Percentiles rank a stretch among this genome's conserved stretches.
Evolutionary conservation across 2,888 invertebrate genomes (phyloP).

Genomic region (Saturnia pavonia): DNA sequence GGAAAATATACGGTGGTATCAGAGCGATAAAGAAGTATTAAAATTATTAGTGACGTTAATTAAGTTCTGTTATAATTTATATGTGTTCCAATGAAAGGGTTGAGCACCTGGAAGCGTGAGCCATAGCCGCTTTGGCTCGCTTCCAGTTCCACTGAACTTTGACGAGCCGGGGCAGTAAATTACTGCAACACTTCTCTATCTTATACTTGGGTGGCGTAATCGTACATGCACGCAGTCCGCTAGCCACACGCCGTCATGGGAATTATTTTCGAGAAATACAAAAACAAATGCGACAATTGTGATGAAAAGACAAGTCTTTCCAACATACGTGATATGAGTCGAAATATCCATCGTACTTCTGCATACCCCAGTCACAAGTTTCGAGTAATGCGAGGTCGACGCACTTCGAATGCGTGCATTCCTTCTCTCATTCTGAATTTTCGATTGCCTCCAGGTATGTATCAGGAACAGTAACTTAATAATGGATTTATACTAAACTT

Average conservation of each 20-base stretch:
- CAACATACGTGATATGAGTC: slow-evolving; percentile 20
- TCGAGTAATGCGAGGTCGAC: slow-evolving; percentile 50
- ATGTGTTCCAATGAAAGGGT: slow-evolving; percentile 45
- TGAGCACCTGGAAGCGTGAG: slow-evolving; percentile 71
- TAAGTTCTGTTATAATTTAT: slow-evolving; percentile 37
- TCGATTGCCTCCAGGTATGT: slow-evolving; percentile 50
- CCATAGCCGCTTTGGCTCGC: slow-evolving; percentile 66
- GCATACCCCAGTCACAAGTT: slow-evolving; percentile 34
- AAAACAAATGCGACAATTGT: slow-evolving; percentile 6
- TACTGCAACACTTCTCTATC: slow-evolving; percentile 52
- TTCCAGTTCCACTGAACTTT: slow-evolving; percentile 80
- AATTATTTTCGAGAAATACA: slow-evolving; percentile 6
- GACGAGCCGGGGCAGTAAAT: slow-evolving; percentile 61
- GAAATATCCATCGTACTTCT: slow-evolving; percentile 24
- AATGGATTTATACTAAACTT: slow-evolving; percentile 46
- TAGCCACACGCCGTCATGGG: slow-evolving; percentile 13
- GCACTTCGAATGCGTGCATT: slow-evolving; percentile 54
- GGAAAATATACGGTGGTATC: slow-evolving; percentile 6
- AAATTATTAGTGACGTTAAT: slow-evolving; percentile 30
- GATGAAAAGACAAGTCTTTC: slow-evolving; percentile 13
- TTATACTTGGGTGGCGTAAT: slow-evolving; percentile 32
- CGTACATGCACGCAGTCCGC: slow-evolving; percentile 27
- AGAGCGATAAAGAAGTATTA: slow-evolving; percentile 3
- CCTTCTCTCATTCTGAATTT: slow-evolving; percentile 55
- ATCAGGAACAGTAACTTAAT: slow-evolving; percentile 57